These are phyloP conservation scores for Antheraea pernyi DNA, from an alignment of 1,140 invertebrate genomes.

Conservation along the genomic window DNA sequence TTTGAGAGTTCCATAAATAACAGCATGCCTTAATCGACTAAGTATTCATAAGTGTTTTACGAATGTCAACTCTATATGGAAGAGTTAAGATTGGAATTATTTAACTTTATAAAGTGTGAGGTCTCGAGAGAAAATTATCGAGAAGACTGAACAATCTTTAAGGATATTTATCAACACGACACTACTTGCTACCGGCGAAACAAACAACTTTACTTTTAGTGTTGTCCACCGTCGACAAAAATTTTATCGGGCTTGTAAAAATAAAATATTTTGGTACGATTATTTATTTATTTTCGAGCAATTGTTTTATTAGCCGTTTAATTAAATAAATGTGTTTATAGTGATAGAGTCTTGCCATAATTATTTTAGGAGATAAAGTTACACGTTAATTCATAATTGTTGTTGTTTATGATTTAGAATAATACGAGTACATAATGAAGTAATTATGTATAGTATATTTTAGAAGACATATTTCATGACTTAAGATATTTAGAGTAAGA, in stretches of 20 bases:
- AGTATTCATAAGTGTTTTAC: conserved; percentile 11
- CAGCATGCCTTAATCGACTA: conserved; percentile 40
- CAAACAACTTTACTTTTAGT: conserved; percentile 66
- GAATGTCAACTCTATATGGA: conserved; percentile 33
- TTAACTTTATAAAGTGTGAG: conserved; percentile 43
- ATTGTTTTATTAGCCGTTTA: no score
- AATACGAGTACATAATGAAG: no score
- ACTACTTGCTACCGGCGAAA: conserved; percentile 74
- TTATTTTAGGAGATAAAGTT: no score
- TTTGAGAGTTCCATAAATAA: conserved; percentile 70
- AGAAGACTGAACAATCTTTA: conserved; percentile 69
- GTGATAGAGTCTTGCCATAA: no score
- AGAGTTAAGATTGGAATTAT: conserved; percentile 37
- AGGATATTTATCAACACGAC: conserved; percentile 77
- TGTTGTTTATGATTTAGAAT: no score
- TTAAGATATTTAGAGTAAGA: no score
- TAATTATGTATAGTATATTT: no score
- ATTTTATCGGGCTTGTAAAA: conserved; percentile 11
- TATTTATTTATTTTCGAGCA: no score
- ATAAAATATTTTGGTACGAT: not conserved
- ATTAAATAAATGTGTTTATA: no score
- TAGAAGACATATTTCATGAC: no score
- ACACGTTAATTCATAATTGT: no score
- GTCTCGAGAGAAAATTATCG: conserved; percentile 69
- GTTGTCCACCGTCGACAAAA: conserved; percentile 47